These are phyloP conservation scores for Thalassoma bifasciatum DNA, from an alignment of 2,113 vertebrate genomes.

Conservation along the genomic window DNA sequence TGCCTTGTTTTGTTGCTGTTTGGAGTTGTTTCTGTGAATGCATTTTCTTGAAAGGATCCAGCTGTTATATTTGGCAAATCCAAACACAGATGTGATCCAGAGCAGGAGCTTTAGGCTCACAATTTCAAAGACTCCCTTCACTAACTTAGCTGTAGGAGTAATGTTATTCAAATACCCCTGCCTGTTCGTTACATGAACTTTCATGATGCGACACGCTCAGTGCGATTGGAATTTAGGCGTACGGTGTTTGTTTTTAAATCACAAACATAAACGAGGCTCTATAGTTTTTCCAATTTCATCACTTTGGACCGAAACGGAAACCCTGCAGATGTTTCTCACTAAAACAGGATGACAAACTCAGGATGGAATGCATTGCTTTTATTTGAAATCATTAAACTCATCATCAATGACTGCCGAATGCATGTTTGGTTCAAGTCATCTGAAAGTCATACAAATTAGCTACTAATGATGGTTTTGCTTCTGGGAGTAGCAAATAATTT, in stretches of 20 bases:
- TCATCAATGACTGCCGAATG: constrained; percentile 30
- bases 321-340: constrained; percentile 56
- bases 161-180: constrained; percentile 26
- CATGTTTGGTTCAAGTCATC: constrained; percentile 19
- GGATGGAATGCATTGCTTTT: constrained; percentile 43
- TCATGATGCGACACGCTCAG: neutral
- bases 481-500: neutral
- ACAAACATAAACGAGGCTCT: constrained; percentile 7
- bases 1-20: constrained; percentile 29
- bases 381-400: constrained; percentile 35
- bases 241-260: constrained; percentile 42
- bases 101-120: constrained; percentile 35
- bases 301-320: constrained; percentile 22
- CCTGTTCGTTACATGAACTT: constrained; percentile 26
- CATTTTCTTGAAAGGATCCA: constrained; percentile 43
- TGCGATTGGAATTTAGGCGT: constrained; percentile 13
- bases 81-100: constrained; percentile 57
- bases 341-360: constrained; percentile 27
- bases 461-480: constrained; percentile 13
- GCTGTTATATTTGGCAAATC: constrained; percentile 61
- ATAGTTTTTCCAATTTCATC: constrained; percentile 34
- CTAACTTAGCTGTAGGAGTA: constrained; percentile 29
- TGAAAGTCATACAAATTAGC: constrained; percentile 25
- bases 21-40: constrained; percentile 41
- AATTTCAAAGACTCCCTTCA: constrained; percentile 35